Evolutionary conservation across 2,113 vertebrate species (phyloP).

Genomic region (Ovis aries): ARS-UI_Ramb_v3.0 NC_056061.1:30116501-30117000

Average conservation of each 20-base stretch:
- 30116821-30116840: background rate
- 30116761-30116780: slow-evolving; percentile 2
- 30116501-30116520: background rate
- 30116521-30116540: background rate
- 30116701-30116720: background rate
- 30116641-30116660: background rate
- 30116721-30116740: background rate
- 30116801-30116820: background rate
- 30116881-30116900: slow-evolving; percentile 8
- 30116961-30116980: slow-evolving; percentile 32
- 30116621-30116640: background rate
- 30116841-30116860: background rate
- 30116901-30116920: slow-evolving; percentile 5
- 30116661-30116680: slow-evolving; percentile 1
- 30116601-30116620: background rate
- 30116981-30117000: background rate
- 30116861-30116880: background rate
- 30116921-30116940: background rate
- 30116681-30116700: background rate
- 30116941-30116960: slow-evolving; percentile 11
- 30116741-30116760: slow-evolving; percentile 18
- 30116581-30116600: background rate
- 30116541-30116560: background rate
- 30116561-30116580: background rate
- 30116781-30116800: background rate